These are phyloP conservation scores for Characodon lateralis DNA, from an alignment of 2,797 vertebrate genomes.

Conservation along the genomic window DNA sequence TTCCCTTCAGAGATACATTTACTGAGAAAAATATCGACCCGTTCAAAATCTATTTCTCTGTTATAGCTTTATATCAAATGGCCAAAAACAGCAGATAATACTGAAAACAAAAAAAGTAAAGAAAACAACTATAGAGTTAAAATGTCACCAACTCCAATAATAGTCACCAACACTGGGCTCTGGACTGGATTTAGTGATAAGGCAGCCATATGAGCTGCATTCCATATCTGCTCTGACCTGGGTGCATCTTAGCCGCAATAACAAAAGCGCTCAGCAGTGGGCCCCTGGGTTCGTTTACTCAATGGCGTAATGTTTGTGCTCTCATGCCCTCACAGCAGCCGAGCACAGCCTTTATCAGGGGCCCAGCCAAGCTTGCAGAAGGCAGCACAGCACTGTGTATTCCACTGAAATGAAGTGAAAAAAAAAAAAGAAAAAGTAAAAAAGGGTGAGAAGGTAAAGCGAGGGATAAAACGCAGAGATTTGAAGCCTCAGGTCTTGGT, in stretches of 20 bases:
- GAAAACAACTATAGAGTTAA: slow-evolving; percentile 29
- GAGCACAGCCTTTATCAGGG: slow-evolving; percentile 73
- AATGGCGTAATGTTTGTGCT: slow-evolving; percentile 84
- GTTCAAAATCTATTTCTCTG: not conserved
- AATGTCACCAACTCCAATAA: slow-evolving; percentile 59
- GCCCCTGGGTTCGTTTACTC: slow-evolving; percentile 78
- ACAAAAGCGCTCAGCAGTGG: slow-evolving; percentile 74
- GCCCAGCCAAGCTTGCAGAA: slow-evolving; percentile 47
- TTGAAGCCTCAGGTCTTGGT: slow-evolving; percentile 66
- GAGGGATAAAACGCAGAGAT: slow-evolving; percentile 60
- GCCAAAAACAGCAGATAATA: not conserved
- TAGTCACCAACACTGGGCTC: slow-evolving; percentile 56
- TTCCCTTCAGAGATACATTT: not conserved
- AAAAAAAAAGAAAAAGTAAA: slow-evolving; percentile 45
- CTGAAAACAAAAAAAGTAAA: slow-evolving; percentile 2
- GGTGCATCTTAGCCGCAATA: slow-evolving; percentile 71
- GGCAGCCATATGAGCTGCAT: slow-evolving; percentile 70
- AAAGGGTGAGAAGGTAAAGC: slow-evolving; percentile 61
- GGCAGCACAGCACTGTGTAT: slow-evolving; percentile 58
- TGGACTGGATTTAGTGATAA: slow-evolving; percentile 74
- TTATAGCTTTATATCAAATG: not conserved
- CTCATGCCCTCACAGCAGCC: slow-evolving; percentile 73
- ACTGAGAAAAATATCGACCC: not conserved
- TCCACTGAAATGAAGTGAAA: slow-evolving; percentile 56
- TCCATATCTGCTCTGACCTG: slow-evolving; percentile 69